Conservation (phyloP, 2,888 invertebrate species). For the Drosophila mimica region DNA sequence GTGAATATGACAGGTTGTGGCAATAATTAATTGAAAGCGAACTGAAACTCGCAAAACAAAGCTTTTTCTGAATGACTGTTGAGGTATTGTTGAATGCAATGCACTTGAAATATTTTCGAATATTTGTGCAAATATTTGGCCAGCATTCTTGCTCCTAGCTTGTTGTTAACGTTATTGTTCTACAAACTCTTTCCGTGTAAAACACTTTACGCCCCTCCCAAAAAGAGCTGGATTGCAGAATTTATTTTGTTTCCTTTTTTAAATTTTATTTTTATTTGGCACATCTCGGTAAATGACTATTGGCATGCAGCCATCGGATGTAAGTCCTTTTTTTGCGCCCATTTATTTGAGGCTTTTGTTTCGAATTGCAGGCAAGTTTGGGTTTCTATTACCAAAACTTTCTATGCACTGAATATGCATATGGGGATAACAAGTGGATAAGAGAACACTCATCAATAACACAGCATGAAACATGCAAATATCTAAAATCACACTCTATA, state of each 20-base stretch:
- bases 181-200: conserved; percentile 60
- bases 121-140: conserved; percentile 63
- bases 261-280: background rate
- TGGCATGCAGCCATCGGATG: conserved; percentile 65
- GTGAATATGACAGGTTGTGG: conserved; percentile 17
- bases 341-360: conserved; percentile 69
- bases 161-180: conserved; percentile 64
- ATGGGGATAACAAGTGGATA: background rate
- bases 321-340: conserved; percentile 37
- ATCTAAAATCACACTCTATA: background rate
- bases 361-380: conserved; percentile 49
- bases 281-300: conserved; percentile 46
- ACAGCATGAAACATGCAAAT: background rate
- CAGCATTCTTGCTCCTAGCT: conserved; percentile 20
- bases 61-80: conserved; percentile 21
- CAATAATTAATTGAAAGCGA: conserved; percentile 47
- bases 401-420: conserved; percentile 40
- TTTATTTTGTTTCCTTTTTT: conserved; percentile 7
- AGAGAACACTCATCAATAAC: background rate
- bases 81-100: conserved; percentile 35
- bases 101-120: conserved; percentile 60
- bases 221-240: conserved; percentile 23
- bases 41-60: conserved; percentile 10
- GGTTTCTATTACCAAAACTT: conserved; percentile 65
- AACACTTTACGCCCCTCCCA: conserved; percentile 50